Evolutionary conservation across 1,140 invertebrate genomes (phyloP), one percentile per base, ranked within the genome.

Genomic region (Camponotus vicinus): DNA sequence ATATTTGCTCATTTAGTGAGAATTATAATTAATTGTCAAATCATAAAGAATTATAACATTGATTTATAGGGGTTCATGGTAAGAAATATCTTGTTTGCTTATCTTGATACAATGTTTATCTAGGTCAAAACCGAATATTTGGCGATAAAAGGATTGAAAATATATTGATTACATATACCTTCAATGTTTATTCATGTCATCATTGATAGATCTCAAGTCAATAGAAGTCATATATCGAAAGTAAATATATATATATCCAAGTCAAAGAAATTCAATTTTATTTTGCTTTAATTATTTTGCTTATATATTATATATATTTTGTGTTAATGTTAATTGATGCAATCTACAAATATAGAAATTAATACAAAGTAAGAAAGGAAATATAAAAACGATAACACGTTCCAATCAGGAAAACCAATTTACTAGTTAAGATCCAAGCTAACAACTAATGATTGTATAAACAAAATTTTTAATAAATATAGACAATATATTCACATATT

Each of bases 31-130:
- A 66, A n/a, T 11, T n/a, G 27, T 69, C 55, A 79, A 8, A 27
- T 27, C 7, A 67, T 42, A 27, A 13, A 80, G n/a, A 79, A 79
- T 55, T 55, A 32, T 13, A 34, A 6, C 42, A 32, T 55, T 40
- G 66, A 70, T 40, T 21, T 21, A 21, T 21, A 21, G 21, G 21
- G 21, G 21, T 21, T 57, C 40, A 80, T 15, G 15, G 63, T 55
- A 49, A 80, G 55, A 37, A 57, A 42, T 57, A 70, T 80, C 49
- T 80, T 70, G 37, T 70, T 71, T 67, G 18, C 5, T 69, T 59
- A 34, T 79, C 45, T 52, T 27, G 32, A 57, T 6, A 37, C 13
- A 21, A 55, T 66, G 42, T 80, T 57, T 70, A 40, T 13, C 42
- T 42, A 57, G 70, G 3, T 4, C 34, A 18, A 42, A 4, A 79